Base-by-base conservation (phyloP, 2,113 vertebrate genomes). In the Serinus canaria region DNA sequence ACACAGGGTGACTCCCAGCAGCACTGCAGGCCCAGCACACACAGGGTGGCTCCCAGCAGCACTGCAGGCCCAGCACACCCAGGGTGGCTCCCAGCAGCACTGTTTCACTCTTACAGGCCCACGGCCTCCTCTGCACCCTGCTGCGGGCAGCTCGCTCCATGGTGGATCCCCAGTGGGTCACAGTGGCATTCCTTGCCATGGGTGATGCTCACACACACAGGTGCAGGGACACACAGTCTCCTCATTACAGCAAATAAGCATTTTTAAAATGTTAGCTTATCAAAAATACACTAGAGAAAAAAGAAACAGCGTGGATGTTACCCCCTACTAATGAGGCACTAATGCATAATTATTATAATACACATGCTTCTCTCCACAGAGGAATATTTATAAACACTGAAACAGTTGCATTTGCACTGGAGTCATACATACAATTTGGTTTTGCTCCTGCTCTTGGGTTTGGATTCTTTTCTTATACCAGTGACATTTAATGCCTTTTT, bases 261-360 rank as follows among this genome's bases (percentile, higher is more conserved):
- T 96, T 97, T 82, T 97, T 86, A 77, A 96, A 97, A 96, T 97
- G 95, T 95, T 98, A 98, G 96, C 95, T 97, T 98, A 97, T 96
- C 94, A 95, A 96, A 98, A 98, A 98, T 97, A 97, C 98, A 98
- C 98, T 92, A 94, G 98, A 98, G 98, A 69, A 95, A 97, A 98
- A 97, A 89, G 94, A 97, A 97, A 93, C 97, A 97, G 95, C 31
- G 21, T 95, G 95, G 92, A 96, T 97, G 93, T 96, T 98, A 98
- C 97, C 97, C 94, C 90, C 96, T 97, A 96, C 97, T 98, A 98
- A 98, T 98, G 98, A 98, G 98, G 97, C 96, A 98, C 97, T 98
- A 97, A 98, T 97, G 97, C 94, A 97, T 98, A 98, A 98, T 98
- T 98, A 98, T 97, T 97, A 97, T 98, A 98, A 97, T 96, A 96